A percentile compares a stretch with the other conserved stretches of the same genome.
These are phyloP conservation scores for Panorpa germanica DNA, from an alignment of 2,888 invertebrate species.

Conservation along the genomic window DNA sequence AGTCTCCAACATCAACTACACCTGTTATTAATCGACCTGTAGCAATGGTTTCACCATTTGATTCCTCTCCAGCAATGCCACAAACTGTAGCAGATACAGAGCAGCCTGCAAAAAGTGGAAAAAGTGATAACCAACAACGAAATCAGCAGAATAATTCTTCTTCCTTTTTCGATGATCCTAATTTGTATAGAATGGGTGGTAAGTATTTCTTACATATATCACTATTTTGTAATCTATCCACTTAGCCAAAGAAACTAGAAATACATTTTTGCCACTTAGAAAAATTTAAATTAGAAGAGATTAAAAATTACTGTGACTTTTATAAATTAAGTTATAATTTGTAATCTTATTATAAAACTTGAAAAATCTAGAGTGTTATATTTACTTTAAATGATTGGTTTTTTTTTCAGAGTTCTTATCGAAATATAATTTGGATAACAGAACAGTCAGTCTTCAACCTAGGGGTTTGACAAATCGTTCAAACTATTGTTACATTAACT, in stretches of 20 bases:
- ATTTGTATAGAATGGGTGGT: constrained; percentile 53
- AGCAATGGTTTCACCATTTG: constrained; percentile 40
- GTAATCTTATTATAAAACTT: constrained; percentile 1
- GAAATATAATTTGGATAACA: constrained; percentile 58
- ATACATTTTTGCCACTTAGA: no score
- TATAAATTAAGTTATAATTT: background rate
- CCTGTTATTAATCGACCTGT: constrained; percentile 24
- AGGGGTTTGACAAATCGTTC: constrained; percentile 83
- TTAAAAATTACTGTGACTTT: background rate
- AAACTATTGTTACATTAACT: constrained; percentile 94
- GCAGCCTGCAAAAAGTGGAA: constrained; percentile 7
- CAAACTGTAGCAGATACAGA: background rate
- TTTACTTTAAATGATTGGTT: background rate
- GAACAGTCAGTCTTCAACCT: constrained; percentile 62
- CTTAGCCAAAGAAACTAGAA: no score
- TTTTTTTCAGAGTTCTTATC: constrained; percentile 49
- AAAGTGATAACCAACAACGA: constrained; percentile 21
- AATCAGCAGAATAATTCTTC: constrained; percentile 25
- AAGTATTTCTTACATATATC: no score
- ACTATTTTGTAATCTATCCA: no score
- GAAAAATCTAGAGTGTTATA: background rate
- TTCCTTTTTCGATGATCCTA: constrained; percentile 41
- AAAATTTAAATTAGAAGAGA: no score
- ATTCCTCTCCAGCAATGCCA: background rate
- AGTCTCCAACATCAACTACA: constrained; percentile 13